phyloP scores from a whole-genome alignment of 2,113 vertebrate species.

The Hippocampus barbouri region DNA sequence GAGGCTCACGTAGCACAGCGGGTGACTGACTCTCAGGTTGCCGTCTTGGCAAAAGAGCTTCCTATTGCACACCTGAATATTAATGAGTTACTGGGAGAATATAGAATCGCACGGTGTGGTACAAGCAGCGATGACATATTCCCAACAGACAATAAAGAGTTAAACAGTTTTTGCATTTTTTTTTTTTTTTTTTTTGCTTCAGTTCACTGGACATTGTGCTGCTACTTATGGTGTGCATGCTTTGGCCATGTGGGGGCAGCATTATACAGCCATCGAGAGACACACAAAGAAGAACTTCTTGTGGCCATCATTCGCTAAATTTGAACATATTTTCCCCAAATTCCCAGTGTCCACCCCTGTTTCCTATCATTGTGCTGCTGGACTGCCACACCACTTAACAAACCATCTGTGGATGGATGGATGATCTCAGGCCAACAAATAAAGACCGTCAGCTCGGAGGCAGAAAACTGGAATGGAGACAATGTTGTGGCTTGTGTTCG shows the following conservation, averaged over 20 bases:
- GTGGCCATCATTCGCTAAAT: too few species aligned
- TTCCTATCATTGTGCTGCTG: not conserved
- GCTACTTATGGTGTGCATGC: not conserved
- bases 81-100: not conserved
- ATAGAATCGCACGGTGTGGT: too few species aligned
- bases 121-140: not conserved
- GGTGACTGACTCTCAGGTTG: slow-evolving; percentile 66
- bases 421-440: slow-evolving; percentile 28
- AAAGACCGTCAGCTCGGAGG: slow-evolving; percentile 18
- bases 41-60: slow-evolving; percentile 46
- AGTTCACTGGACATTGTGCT: not conserved
- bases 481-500: slow-evolving; percentile 32
- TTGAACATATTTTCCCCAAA: too few species aligned
- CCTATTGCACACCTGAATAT: slow-evolving; percentile 34
- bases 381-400: slow-evolving; percentile 12
- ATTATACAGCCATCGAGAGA: not conserved
- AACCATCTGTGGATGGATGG: slow-evolving; percentile 27
- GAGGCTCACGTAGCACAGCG: slow-evolving; percentile 64
- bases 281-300: too few species aligned
- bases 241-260: too few species aligned
- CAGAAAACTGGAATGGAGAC: slow-evolving; percentile 38
- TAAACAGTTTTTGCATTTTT: not conserved
- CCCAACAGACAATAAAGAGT: not conserved
- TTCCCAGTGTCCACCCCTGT: too few species aligned
- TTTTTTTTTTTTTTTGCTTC: not conserved